A percentile compares a stretch with the other conserved stretches of the same genome.
These are phyloP conservation scores for Drosophila mayaguana DNA, from an alignment of 2,888 invertebrate genomes.

Conservation along the genomic window DNA sequence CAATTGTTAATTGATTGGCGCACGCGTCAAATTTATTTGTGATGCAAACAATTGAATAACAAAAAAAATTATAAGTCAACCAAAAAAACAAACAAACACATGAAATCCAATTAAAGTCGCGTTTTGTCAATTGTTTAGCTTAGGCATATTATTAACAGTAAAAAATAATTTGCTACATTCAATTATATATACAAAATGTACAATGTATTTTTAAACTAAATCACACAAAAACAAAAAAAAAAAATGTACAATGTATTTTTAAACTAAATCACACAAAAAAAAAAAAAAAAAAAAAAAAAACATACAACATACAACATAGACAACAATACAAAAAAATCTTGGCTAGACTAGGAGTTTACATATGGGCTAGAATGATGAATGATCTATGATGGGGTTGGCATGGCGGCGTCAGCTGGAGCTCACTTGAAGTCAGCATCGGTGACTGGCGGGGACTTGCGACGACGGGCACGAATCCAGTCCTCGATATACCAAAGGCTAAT, in stretches of 20 bases:
- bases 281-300: slow-evolving; percentile 9
- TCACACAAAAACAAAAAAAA: slow-evolving; percentile 11
- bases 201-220: slow-evolving; percentile 26
- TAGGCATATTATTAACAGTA: slow-evolving; percentile 64
- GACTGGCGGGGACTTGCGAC: slow-evolving; percentile 44
- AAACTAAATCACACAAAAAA: slow-evolving; percentile 9
- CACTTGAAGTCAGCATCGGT: slow-evolving; percentile 31
- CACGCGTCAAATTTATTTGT: slow-evolving; percentile 17
- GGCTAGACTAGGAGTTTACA: slow-evolving; percentile 42
- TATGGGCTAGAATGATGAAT: slow-evolving; percentile 1
- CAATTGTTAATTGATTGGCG: slow-evolving; percentile 38
- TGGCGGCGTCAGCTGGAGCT: slow-evolving; percentile 12
- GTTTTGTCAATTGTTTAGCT: slow-evolving; percentile 39
- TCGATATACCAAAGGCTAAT: slow-evolving; percentile 88
- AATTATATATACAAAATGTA: slow-evolving; percentile 69
- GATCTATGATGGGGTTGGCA: not conserved
- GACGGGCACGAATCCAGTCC: slow-evolving; percentile 56
- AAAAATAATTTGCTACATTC: slow-evolving; percentile 63
- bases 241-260: no score
- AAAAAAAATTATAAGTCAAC: not conserved
- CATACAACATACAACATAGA: slow-evolving; percentile 21
- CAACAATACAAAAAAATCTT: slow-evolving; percentile 48
- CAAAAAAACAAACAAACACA: not conserved
- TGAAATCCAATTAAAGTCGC: slow-evolving; percentile 6
- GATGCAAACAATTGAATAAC: not conserved